Evolutionary conservation across 2,888 invertebrate genomes (phyloP).

Genomic region (Oligia latruncula): DNA sequence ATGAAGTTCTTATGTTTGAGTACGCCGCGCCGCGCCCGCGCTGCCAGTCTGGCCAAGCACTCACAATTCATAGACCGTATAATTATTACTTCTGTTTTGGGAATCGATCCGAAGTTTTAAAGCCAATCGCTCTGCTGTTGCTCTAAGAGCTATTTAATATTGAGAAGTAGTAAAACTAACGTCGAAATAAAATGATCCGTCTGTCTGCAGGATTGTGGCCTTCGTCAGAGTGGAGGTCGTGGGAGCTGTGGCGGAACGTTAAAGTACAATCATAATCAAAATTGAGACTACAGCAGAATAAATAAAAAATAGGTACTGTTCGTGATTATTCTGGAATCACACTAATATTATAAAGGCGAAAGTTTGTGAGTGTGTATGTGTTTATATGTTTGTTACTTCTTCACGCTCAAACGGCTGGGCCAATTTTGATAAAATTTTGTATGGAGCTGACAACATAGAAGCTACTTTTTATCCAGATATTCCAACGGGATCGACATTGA

Average conservation of each 20-base stretch:
- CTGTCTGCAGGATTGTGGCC: not conserved
- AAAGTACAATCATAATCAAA: not conserved
- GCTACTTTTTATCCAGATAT: no score
- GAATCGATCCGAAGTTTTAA: not conserved
- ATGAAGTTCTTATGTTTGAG: no score
- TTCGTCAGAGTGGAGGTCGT: no score
- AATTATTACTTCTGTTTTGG: not conserved
- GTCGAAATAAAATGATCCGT: not conserved
- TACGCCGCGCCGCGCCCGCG: no score
- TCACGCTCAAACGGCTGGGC: no score
- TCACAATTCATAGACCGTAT: not conserved
- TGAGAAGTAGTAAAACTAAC: not conserved
- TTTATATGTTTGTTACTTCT: no score
- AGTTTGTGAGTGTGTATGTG: no score
- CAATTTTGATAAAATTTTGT: no score
- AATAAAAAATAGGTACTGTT: not conserved
- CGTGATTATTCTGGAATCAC: not conserved
- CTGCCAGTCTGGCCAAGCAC: no score
- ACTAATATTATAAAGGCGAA: no score
- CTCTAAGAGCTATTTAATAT: not conserved
- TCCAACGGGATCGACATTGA: no score
- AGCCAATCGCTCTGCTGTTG: not conserved
- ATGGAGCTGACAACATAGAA: no score
- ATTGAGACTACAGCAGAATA: not conserved
- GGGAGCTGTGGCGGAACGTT: not conserved